phyloP scores from a whole-genome alignment of 2,888 invertebrate species.

The Odontomyia ornata region DNA sequence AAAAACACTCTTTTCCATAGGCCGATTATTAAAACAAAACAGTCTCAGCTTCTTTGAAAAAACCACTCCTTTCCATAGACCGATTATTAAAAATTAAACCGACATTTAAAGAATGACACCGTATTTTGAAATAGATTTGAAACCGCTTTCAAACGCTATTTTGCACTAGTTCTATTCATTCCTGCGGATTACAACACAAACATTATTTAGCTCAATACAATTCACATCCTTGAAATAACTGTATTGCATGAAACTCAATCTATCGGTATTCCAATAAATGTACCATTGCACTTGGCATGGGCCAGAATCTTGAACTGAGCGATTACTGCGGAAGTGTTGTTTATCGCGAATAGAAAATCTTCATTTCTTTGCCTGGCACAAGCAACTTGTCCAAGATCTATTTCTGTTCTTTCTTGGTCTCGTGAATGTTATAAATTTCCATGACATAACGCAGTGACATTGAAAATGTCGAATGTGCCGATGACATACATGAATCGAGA shows the following conservation, averaged over 20 bases:
- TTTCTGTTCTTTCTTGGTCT: background rate
- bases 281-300: background rate
- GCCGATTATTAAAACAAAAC: too few relatives aligned
- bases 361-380: background rate
- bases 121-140: too few relatives aligned
- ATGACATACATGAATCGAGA: constrained; percentile 14
- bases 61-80: too few relatives aligned
- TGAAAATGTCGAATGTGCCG: constrained; percentile 26
- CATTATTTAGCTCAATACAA: background rate
- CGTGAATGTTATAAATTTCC: constrained; percentile 23
- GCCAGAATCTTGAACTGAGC: background rate
- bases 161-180: too few relatives aligned
- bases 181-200: too few relatives aligned
- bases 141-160: too few relatives aligned
- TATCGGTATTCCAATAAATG: background rate
- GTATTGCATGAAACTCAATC: constrained; percentile 4
- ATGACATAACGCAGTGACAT: constrained; percentile 26
- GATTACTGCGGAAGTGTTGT: constrained; percentile 27
- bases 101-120: too few relatives aligned
- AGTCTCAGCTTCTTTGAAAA: too few relatives aligned
- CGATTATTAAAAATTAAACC: too few relatives aligned
- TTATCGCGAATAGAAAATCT: constrained; percentile 5
- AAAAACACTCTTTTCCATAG: too few relatives aligned
- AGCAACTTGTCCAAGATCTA: constrained; percentile 3
- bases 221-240: constrained; percentile 19